These are phyloP conservation scores for Drosophila asahinai DNA, from an alignment of 1,140 invertebrate species.

Conservation along the genomic window DNA sequence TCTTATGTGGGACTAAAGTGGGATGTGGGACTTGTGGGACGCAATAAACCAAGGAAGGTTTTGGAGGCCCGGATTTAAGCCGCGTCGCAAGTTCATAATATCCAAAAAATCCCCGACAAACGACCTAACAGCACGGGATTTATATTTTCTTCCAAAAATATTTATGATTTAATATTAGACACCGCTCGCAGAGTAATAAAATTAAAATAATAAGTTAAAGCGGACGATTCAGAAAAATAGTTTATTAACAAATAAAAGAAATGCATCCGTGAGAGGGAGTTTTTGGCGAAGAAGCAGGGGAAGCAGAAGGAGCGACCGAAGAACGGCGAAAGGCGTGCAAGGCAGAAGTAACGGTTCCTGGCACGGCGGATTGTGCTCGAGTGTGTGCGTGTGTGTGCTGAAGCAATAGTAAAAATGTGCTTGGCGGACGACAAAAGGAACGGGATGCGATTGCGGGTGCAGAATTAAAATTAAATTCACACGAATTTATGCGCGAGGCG, in stretches of 20 bases:
- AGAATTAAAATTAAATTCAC: constrained; percentile 69
- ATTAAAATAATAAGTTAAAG: constrained; percentile 4
- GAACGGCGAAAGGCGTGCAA: constrained; percentile 56
- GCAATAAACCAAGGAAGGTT: too few relatives aligned
- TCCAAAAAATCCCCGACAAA: constrained; percentile 12
- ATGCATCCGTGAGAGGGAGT: constrained; percentile 27
- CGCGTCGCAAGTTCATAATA: too few relatives aligned
- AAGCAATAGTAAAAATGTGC: constrained; percentile 41
- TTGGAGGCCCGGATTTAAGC: too few relatives aligned
- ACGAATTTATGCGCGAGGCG: constrained; percentile 65
- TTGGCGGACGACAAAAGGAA: constrained; percentile 44
- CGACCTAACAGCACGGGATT: constrained; percentile 17
- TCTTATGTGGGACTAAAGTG: too few relatives aligned
- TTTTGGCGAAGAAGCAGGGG: constrained; percentile 37
- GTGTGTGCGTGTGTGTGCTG: constrained; percentile 46
- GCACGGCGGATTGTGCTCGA: constrained; percentile 13
- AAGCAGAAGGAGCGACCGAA: constrained; percentile 44
- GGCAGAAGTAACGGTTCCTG: constrained; percentile 72
- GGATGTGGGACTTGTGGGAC: too few relatives aligned
- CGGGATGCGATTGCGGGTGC: constrained; percentile 52
- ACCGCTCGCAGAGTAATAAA: not conserved
- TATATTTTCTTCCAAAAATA: constrained; percentile 21
- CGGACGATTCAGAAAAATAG: constrained; percentile 25
- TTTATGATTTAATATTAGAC: not conserved
- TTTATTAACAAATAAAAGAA: constrained; percentile 20